Conservation (phyloP, 2,888 invertebrate genomes). For the Cetonia aurata region DNA sequence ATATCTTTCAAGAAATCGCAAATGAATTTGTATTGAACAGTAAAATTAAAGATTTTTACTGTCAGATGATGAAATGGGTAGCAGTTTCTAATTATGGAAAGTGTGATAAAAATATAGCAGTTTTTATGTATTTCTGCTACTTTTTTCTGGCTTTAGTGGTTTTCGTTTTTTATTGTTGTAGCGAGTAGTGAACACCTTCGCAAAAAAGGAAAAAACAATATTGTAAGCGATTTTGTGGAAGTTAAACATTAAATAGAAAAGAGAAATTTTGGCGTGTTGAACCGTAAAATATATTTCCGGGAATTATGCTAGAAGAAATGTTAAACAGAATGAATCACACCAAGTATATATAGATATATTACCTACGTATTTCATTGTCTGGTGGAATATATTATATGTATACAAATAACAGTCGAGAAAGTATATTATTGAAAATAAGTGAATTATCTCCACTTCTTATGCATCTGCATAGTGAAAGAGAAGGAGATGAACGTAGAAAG, state of each 20-base stretch:
- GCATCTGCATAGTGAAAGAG: background rate
- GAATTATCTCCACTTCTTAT: constrained; percentile 9
- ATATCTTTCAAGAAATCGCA: no score
- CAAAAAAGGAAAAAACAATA: background rate
- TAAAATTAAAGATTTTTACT: no score
- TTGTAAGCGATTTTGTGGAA: background rate
- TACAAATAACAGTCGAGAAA: constrained; percentile 27
- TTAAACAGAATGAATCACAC: constrained; percentile 18
- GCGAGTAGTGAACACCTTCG: no score
- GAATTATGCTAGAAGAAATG: constrained; percentile 13
- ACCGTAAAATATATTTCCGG: constrained; percentile 30
- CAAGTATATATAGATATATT: constrained; percentile 2
- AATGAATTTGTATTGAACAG: no score
- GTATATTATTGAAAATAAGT: constrained; percentile 28
- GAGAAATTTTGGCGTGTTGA: constrained; percentile 21
- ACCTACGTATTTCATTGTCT: constrained; percentile 12
- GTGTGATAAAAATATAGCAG: no score
- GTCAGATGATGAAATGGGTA: no score
- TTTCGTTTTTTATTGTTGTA: no score
- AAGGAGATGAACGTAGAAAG: constrained; percentile 22
- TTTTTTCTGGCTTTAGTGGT: no score
- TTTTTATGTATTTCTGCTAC: no score
- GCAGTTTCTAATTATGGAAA: no score
- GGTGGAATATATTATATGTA: background rate
- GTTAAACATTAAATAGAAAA: constrained; percentile 17